Evolutionary conservation across 1,140 invertebrate genomes (phyloP).

Genomic region (Heliconius melpomene): DNA sequence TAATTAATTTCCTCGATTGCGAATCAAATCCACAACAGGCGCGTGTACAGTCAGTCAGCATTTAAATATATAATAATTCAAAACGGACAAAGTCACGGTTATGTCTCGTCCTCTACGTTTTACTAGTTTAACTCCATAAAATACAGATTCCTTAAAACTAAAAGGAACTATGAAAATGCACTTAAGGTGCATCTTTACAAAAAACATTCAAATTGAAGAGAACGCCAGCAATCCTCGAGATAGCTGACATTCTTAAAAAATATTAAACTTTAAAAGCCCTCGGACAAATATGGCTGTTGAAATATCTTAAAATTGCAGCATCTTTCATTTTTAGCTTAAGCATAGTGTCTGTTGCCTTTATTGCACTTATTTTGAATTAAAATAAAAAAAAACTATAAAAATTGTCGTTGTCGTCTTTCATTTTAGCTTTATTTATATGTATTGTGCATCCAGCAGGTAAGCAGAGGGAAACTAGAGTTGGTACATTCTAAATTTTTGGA

Average conservation of each 20-base stretch:
- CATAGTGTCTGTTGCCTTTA: slow-evolving; percentile 20
- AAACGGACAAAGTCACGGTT: no score
- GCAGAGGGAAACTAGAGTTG: no score
- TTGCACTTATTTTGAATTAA: slow-evolving; percentile 19
- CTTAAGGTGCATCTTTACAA: slow-evolving; percentile 23
- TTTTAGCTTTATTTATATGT: no score
- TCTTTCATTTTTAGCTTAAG: slow-evolving; percentile 20
- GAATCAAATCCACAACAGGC: no score
- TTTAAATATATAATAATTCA: no score
- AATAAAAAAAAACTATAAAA: slow-evolving; percentile 6
- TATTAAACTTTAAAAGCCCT: slow-evolving; percentile 31
- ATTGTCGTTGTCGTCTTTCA: no score
- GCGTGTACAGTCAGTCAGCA: no score
- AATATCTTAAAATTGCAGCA: slow-evolving; percentile 18
- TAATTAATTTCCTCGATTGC: no score
- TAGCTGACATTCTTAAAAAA: slow-evolving; percentile 24
- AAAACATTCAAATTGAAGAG: slow-evolving; percentile 19
- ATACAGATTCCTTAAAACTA: slow-evolving; percentile 2
- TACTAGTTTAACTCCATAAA: not conserved
- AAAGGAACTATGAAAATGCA: slow-evolving; percentile 3
- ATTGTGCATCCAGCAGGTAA: no score
- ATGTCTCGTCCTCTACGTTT: no score
- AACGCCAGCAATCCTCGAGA: slow-evolving; percentile 17
- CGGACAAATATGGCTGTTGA: slow-evolving; percentile 32
- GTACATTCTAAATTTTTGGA: no score